Evolutionary conservation across 64 coral and sea anemone species (phyloP).

Genomic region (Astreopora myriophthalma): DNA sequence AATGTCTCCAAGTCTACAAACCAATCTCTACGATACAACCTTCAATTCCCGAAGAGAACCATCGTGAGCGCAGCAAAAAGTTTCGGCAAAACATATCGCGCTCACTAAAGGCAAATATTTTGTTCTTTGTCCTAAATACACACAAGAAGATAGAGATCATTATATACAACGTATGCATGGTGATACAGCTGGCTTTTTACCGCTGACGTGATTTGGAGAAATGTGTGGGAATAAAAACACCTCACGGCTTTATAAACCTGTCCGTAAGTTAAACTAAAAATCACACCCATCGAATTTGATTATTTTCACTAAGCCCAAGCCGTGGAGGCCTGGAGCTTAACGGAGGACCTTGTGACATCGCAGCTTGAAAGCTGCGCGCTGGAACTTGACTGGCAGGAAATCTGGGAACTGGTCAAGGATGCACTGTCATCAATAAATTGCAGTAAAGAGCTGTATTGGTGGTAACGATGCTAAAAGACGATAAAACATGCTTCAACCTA

Average conservation of each 20-base stretch:
- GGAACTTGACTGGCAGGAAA: slow-evolving; percentile 17
- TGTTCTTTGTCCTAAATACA: neutral
- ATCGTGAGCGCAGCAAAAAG: neutral
- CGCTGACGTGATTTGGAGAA: neutral
- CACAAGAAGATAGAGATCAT: neutral
- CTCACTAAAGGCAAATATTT: neutral
- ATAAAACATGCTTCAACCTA: too few relatives aligned
- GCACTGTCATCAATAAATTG: neutral
- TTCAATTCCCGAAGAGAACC: neutral
- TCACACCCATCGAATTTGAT: slow-evolving; percentile 90
- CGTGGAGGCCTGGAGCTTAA: slow-evolving; percentile 69
- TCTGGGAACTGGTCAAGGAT: slow-evolving; percentile 61
- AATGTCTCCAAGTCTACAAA: neutral
- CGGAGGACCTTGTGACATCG: slow-evolving; percentile 46
- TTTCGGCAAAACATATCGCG: neutral
- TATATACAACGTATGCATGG: neutral
- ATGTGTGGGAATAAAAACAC: neutral
- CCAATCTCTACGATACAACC: neutral
- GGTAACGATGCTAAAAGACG: neutral
- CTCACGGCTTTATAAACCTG: neutral
- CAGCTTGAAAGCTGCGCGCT: neutral
- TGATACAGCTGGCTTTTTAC: too few relatives aligned
- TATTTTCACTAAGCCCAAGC: slow-evolving; percentile 73
- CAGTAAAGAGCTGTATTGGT: too few relatives aligned
- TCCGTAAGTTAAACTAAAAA: neutral